These are phyloP conservation scores for Tiliqua scincoides DNA, from an alignment of 2,113 vertebrate genomes.

Conservation along the genomic window DNA sequence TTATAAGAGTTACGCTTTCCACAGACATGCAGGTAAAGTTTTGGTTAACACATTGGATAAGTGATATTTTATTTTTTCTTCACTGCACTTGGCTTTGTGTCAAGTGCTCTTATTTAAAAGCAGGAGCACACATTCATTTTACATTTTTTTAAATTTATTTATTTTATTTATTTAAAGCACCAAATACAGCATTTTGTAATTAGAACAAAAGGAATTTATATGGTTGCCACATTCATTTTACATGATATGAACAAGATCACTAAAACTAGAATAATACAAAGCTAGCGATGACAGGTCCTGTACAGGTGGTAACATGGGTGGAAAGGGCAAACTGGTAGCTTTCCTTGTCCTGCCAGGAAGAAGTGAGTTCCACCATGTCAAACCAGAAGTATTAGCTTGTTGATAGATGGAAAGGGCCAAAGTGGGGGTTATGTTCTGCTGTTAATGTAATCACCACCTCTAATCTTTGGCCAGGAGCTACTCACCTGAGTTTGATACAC, in stretches of 20 bases:
- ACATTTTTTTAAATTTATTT: too few species aligned
- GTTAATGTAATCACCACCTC: not conserved
- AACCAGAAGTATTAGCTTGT: not conserved
- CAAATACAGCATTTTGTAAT: too few species aligned
- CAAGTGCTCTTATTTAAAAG: not conserved
- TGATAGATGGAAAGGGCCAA: not conserved
- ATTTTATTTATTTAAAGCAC: too few species aligned
- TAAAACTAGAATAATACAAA: not conserved
- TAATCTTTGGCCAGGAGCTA: not conserved
- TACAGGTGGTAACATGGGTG: not conserved
- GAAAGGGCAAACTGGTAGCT: not conserved
- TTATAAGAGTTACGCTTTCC: not conserved
- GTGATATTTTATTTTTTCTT: not conserved
- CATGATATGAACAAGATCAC: not conserved
- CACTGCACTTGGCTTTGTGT: not conserved
- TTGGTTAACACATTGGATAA: constrained; percentile 1
- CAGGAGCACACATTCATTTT: not conserved
- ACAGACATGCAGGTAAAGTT: not conserved
- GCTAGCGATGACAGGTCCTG: not conserved
- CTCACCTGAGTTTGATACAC: too few species aligned
- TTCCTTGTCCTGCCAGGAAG: not conserved
- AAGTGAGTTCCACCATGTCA: not conserved
- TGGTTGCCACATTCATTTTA: not conserved
- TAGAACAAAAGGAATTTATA: too few species aligned
- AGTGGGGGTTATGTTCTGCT: not conserved